Evolutionary conservation across 30 jellyfish, hydroid and myxozoan genomes (phyloP), one percentile per base, ranked within the genome.

Genomic region (Turritopsis dohrnii): DNA sequence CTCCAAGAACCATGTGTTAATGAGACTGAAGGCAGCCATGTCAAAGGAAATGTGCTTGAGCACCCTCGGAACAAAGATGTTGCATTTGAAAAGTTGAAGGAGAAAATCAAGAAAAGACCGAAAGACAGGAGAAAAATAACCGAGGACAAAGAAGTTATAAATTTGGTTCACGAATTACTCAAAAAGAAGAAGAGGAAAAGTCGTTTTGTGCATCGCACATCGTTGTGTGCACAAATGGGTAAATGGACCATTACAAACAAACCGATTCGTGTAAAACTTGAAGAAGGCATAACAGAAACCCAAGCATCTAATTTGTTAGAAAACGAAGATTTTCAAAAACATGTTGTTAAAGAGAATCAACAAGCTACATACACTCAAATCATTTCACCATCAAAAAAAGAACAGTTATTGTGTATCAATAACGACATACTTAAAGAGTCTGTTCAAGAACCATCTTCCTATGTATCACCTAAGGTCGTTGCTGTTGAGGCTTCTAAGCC

Each of bases 131-230:
- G 60, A 24, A 26, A 30, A 23, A n/a, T 74, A 74, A 74, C 83
- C 0, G 83, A 74, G 16, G 83, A 74, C 83, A 74, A 29, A 24
- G 83, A 74, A 74, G 83, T 74, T 23, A 74, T 74, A n/a, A 29
- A 74, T 74, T 52, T 74, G 53, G 83, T 74, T 16, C 54, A 29
- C 9, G 65, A 74, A 21, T 29, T 74, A 7, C 4, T 74, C 13
- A 74, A 74, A 30, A 26, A 29, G 24, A 74, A 74, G 71, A 74
- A 23, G 60, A 74, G 23, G 21, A 74, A 74, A 1, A 23, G 72
- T 24, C 83, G 83, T 17, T 74, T 74, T 52, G 27, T n/a, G 16
- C 83, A 74, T 30, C 53, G 83, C 65, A 26, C 53, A 26, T 74
- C 83, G 0, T 7, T 69, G 28, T 69, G 77, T 69, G 77, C 77